Conservation (phyloP, 2,797 vertebrate species). For the Anabas testudineus region DNA sequence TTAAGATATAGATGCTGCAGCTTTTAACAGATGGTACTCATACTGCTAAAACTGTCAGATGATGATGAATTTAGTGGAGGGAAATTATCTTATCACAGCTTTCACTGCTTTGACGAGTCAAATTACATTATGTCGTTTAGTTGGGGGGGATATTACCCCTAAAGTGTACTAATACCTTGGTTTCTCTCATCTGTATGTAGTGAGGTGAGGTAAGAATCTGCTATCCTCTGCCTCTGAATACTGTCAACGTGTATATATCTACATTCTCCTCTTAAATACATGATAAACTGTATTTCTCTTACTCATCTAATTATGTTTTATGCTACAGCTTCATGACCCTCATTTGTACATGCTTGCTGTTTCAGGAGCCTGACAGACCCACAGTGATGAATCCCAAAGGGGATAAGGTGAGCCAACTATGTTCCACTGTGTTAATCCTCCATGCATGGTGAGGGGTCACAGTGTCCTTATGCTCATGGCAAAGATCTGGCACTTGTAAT, state of each 20-base stretch:
- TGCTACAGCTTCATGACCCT: background rate
- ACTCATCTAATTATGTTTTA: too few species aligned
- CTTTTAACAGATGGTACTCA: constrained; percentile 16
- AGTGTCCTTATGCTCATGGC: constrained; percentile 56
- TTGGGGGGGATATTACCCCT: background rate
- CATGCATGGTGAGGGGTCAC: constrained; percentile 60
- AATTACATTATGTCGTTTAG: constrained; percentile 16
- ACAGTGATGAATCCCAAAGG: constrained; percentile 76
- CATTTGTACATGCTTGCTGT: constrained; percentile 48
- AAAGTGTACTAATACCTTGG: constrained; percentile 29
- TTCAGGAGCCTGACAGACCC: constrained; percentile 56
- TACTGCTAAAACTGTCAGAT: background rate
- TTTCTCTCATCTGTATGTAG: constrained; percentile 42
- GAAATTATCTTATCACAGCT: constrained; percentile 13
- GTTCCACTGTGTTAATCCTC: constrained; percentile 69
- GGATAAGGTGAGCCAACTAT: constrained; percentile 77
- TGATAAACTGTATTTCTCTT: background rate
- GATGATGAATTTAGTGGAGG: constrained; percentile 24
- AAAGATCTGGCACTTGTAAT: constrained; percentile 63
- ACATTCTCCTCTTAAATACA: background rate
- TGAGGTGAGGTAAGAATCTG: constrained; percentile 52
- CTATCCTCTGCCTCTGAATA: constrained; percentile 3
- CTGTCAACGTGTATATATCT: background rate
- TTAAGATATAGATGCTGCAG: constrained; percentile 11
- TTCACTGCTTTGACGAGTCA: constrained; percentile 7